Base-by-base conservation (phyloP, 2,888 invertebrate species). In the Drosophila kuntzei region DNA sequence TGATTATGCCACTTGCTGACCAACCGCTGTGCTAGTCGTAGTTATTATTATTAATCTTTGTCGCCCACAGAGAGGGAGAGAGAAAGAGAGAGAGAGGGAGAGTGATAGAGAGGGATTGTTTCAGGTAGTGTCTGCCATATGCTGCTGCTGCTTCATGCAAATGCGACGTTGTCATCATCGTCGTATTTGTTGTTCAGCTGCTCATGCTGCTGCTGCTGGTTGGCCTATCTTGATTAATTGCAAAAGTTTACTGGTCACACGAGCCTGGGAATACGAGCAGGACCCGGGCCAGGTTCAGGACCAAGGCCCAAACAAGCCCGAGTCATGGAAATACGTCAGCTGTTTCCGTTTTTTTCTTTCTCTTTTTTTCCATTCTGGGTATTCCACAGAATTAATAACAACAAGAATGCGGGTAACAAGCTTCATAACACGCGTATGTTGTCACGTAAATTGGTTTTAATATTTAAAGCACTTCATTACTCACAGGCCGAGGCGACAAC, bases 31-130 rank as follows among this genome's bases (percentile, higher is more conserved):
- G 83, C 86, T 83, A 88, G 85, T 83, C 88, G 80, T 71, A 83
- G 87, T 80, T 83, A 88, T 85, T 85, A 88, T 88, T 85, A 85
- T 88, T 85, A 85, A 85, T 85, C 85, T 88, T 83, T 86, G 76
- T 72, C 84, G 73, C 88, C 83, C 81, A 57, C 86, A 34, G 59
- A 27, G 44, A 49, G 8, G 0, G 20, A 7, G 6, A 12, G 8
- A 25, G 27, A 49, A 5, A 18, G 12, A n/a, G 49, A 16, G 44
- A 16, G 59, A 46, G n/a, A 14, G 41, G 18, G 39, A 32, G 20
- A 20, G 22, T 41, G 8, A 27, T 34, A 20, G 20, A 43, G 47
- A 27, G 58, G 55, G 55, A 46, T 25, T 60, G 60, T 44, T 41
- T 20, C 74, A 77, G 78, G 80, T 79, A 54, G 68, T 37, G 44